Evolutionary conservation across 2,888 invertebrate genomes (phyloP).

Genomic region (Brachypalpus laphriformis): DNA sequence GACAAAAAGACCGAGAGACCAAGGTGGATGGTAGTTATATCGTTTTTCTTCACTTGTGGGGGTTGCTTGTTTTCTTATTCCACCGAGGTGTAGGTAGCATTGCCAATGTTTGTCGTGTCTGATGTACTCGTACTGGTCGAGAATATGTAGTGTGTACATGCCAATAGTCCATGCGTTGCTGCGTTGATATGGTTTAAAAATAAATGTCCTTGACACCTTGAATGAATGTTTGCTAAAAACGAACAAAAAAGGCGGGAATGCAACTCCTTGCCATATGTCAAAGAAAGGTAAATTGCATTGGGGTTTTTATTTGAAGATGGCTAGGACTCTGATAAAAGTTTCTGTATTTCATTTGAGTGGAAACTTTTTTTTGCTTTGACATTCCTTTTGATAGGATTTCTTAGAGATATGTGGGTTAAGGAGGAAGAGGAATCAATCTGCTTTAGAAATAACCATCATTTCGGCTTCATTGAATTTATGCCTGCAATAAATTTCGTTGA

Average conservation of each 20-base stretch:
- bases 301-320: background rate
- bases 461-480: conserved; percentile 46
- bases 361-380: background rate
- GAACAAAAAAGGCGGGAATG: conserved; percentile 19
- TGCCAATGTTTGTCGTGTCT: conserved; percentile 55
- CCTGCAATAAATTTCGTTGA: conserved; percentile 4
- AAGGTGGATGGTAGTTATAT: conserved; percentile 12
- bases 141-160: conserved; percentile 1
- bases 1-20: background rate
- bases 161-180: conserved; percentile 40
- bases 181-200: conserved; percentile 41
- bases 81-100: conserved; percentile 29
- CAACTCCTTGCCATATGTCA: conserved; percentile 7
- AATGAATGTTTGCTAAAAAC: conserved; percentile 19
- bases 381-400: background rate
- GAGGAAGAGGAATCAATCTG: background rate
- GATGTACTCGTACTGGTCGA: conserved; percentile 34
- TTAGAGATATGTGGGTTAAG: background rate
- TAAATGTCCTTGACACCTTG: conserved; percentile 62
- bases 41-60: conserved; percentile 16
- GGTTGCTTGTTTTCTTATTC: conserved; percentile 8
- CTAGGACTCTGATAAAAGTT: background rate
- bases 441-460: too few relatives aligned
- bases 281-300: conserved; percentile 7
- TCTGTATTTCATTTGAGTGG: background rate